Base-by-base conservation (phyloP, 2,797 vertebrate species). In the Syndactyla subalaris region DNA sequence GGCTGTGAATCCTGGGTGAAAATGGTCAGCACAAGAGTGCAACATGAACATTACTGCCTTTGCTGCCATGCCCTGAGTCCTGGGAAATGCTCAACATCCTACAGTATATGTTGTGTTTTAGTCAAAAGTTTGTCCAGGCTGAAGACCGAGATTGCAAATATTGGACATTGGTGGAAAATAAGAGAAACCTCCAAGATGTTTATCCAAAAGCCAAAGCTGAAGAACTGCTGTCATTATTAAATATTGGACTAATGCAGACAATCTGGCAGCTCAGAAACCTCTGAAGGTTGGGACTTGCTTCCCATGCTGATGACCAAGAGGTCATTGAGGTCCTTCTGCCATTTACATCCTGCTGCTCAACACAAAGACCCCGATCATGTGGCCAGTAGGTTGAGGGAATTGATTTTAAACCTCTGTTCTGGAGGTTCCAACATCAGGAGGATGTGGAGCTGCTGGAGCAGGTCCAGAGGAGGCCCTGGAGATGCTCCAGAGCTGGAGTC, bases 401-500 rank as follows among this genome's bases (percentile, higher is more conserved):
- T 38, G 57, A 59, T 38, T 38, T 34, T 36, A 27, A 38, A 38
- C 24, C 24, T 19, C 58, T 38, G 36, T 36, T 19, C 17, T 38
- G 36, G 26, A 17, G 34, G 16, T 22, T 10, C 55, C 58, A 39
- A 38, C 58, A 63, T 12, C 10, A 34, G 57, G 24, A 26, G 41
- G 21, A 73, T 0, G 1, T 68, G 73, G 73, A 61, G 55, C 39
- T 76, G 46, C 39, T 68, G 63, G 52, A 45, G 38, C 3, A 6
- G n/a, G 0, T 5, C 46, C 62, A 76, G 12, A 27, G 72, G 38
- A 45, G 0, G 0, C 3, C 12, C 0, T 0, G 8, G 59, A 30
- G 51, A 10, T 62, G 63, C 29, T 61, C 4, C n/a, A 32, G 39
- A 39, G 54, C 63, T 77, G 83, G 55, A 85, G 52, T 45, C 43